Conservation (phyloP, 2,888 invertebrate species). For the Cylloceria caligata region DNA sequence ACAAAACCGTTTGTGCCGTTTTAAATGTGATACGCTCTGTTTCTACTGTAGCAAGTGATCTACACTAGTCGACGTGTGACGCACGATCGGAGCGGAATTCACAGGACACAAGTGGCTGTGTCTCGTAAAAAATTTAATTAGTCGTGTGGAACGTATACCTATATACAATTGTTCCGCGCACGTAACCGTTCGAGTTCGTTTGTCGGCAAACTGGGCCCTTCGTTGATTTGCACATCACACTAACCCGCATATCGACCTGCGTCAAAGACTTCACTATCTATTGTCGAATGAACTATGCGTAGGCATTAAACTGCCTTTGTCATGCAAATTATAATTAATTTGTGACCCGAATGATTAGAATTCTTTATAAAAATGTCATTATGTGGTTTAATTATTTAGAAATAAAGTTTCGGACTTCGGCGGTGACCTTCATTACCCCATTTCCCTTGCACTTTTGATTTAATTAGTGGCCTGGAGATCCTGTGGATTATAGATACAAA, state of each 20-base stretch:
- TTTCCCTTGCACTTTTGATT: background rate
- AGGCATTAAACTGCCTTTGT: background rate
- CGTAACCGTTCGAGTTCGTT: conserved; percentile 57
- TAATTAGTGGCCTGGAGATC: background rate
- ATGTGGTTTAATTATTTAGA: no score
- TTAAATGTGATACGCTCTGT: conserved; percentile 17
- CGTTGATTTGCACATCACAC: conserved; percentile 42
- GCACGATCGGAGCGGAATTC: conserved; percentile 33
- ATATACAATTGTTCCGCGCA: conserved; percentile 27
- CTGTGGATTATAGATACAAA: background rate
- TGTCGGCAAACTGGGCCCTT: conserved; percentile 43
- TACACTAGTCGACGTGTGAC: conserved; percentile 12
- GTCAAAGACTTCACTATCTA: conserved; percentile 14
- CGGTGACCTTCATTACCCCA: background rate
- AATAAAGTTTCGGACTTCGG: no score
- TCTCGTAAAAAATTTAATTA: conserved; percentile 54
- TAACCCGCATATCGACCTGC: background rate
- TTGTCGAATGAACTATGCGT: conserved; percentile 11
- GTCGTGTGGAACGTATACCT: conserved; percentile 19
- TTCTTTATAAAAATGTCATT: no score
- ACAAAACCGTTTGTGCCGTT: conserved; percentile 72
- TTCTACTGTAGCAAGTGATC: background rate
- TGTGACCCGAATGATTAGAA: background rate
- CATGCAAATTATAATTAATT: background rate
- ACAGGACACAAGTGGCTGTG: conserved; percentile 6